Evolutionary conservation across 2,113 vertebrate species (phyloP).

Genomic region (Mola mola): DNA sequence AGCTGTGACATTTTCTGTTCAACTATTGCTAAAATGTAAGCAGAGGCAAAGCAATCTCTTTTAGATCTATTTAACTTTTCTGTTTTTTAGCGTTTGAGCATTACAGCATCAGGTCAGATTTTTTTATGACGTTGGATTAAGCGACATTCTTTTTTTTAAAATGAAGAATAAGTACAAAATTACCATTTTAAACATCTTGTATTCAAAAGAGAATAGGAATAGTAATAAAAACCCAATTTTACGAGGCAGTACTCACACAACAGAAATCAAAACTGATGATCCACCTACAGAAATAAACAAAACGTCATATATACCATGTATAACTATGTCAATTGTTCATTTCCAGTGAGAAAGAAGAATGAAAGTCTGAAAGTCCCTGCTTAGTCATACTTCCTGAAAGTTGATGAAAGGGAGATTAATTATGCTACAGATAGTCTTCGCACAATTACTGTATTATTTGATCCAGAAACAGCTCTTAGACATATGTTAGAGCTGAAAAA

Average conservation of each 20-base stretch:
- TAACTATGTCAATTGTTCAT: slow-evolving; percentile 34
- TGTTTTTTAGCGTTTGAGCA: too few species aligned
- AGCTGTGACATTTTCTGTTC: too few species aligned
- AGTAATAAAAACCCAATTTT: not conserved
- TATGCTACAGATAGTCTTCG: too few species aligned
- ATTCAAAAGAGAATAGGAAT: slow-evolving; percentile 9
- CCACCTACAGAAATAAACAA: slow-evolving; percentile 49
- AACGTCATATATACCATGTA: slow-evolving; percentile 20
- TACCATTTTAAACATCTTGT: not conserved
- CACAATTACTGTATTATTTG: too few species aligned
- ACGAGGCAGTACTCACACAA: not conserved
- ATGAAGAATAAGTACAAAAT: too few species aligned
- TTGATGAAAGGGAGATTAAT: too few species aligned
- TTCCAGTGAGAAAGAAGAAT: slow-evolving; percentile 33
- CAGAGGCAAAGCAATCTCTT: too few species aligned
- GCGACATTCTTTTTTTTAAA: not conserved
- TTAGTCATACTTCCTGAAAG: slow-evolving; percentile 43
- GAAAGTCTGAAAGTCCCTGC: slow-evolving; percentile 45
- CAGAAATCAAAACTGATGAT: slow-evolving; percentile 27
- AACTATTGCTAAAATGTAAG: too few species aligned
- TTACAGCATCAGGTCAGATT: too few species aligned
- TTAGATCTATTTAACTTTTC: too few species aligned
- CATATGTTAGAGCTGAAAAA: too few species aligned
- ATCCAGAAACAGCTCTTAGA: too few species aligned
- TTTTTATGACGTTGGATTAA: not conserved